These are phyloP conservation scores for Proisotoma minuta DNA, from an alignment of 2,888 invertebrate genomes.

Conservation along the genomic window DNA sequence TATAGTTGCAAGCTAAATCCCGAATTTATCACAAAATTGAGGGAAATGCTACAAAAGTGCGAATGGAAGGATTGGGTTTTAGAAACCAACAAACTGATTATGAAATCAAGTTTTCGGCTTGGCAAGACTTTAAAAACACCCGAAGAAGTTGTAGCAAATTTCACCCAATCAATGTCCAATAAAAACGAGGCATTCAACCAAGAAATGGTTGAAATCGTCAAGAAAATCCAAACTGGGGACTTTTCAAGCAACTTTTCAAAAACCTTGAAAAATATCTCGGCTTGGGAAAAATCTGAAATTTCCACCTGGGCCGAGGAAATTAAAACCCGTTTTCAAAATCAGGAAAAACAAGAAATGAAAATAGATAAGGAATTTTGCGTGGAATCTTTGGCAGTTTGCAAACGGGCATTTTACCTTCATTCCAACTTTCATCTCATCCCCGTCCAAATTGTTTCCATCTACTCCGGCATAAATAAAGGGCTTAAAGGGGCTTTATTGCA, in stretches of 20 bases:
- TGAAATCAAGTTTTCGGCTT: background rate
- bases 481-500: slow-evolving; percentile 11
- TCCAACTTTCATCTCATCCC: background rate
- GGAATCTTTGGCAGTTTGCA: background rate
- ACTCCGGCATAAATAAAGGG: background rate
- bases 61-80: background rate
- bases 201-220: background rate
- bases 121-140: background rate
- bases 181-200: background rate
- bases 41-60: background rate
- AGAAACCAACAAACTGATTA: background rate
- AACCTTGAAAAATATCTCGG: background rate
- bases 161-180: background rate
- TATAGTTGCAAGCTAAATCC: background rate
- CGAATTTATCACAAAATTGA: no score
- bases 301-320: background rate
- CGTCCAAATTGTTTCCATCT: background rate
- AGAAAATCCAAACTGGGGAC: background rate
- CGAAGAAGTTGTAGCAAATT: background rate
- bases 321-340: background rate
- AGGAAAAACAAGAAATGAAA: no score
- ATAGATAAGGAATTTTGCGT: background rate
- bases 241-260: background rate
- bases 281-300: background rate
- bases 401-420: background rate